Conservation (phyloP, 2,113 vertebrate species). For the Osmerus mordax region DNA sequence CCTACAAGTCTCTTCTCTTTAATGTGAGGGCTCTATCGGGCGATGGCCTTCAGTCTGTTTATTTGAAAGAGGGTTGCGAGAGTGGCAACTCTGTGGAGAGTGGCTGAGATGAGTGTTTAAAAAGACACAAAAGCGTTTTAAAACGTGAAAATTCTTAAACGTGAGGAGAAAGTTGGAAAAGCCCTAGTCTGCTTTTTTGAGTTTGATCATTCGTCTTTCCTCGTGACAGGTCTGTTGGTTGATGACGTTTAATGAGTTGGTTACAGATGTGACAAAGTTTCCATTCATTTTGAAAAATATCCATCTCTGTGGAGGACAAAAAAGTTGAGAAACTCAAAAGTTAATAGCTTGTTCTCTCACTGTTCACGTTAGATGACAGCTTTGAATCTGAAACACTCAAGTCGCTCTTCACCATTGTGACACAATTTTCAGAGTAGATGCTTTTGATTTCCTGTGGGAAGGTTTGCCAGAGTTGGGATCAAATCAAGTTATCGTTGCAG, state of each 20-base stretch:
- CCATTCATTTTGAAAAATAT: slow-evolving; percentile 15
- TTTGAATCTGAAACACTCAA: slow-evolving; percentile 38
- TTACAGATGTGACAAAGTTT: slow-evolving; percentile 42
- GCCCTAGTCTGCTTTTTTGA: slow-evolving; percentile 18
- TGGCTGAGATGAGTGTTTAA: slow-evolving; percentile 15
- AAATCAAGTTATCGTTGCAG: slow-evolving; percentile 20
- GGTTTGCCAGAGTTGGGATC: slow-evolving; percentile 33
- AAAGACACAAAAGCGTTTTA: slow-evolving; percentile 40
- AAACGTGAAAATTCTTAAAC: slow-evolving; percentile 37
- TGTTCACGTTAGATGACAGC: slow-evolving; percentile 42
- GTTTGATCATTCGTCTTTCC: slow-evolving; percentile 17
- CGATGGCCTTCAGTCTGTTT: slow-evolving; percentile 21
- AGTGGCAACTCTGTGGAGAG: slow-evolving; percentile 19
- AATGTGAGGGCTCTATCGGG: slow-evolving; percentile 1
- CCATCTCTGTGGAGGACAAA: slow-evolving; percentile 10
- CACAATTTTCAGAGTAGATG: slow-evolving; percentile 19
- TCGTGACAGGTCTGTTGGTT: slow-evolving; percentile 38
- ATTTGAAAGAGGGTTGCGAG: slow-evolving; percentile 15
- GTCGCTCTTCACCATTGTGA: slow-evolving; percentile 30
- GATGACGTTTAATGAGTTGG: slow-evolving; percentile 28
- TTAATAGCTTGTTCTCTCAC: slow-evolving; percentile 39
- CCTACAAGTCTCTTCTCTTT: slow-evolving; percentile 23
- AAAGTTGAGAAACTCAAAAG: slow-evolving; percentile 30
- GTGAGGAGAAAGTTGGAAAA: slow-evolving; percentile 13
- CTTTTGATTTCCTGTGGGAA: slow-evolving; percentile 45